A percentile compares a stretch with the other conserved stretches of the same genome.
Evolutionary conservation across 2,888 invertebrate genomes (phyloP).

Genomic region (Meta bourneti): DNA sequence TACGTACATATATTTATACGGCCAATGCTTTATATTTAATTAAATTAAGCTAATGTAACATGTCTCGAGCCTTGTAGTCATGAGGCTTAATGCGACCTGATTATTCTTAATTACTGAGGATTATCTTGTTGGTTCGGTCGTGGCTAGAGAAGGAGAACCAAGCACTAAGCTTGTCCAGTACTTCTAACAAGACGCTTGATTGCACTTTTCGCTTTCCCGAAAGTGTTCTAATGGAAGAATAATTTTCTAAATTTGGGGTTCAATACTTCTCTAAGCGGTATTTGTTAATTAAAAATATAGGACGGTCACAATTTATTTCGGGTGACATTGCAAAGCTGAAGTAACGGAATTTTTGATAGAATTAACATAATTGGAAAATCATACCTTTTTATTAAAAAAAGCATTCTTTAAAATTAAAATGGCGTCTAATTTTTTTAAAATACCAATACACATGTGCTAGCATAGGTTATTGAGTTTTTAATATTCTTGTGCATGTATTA

Average conservation of each 20-base stretch:
- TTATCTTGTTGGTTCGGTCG: constrained; percentile 4
- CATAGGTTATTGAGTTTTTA: no score
- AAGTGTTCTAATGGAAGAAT: constrained; percentile 1
- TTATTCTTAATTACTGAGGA: constrained; percentile 36
- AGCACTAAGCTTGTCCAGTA: neutral
- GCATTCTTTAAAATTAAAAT: no score
- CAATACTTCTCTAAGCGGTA: neutral
- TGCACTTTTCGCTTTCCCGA: neutral
- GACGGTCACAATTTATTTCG: neutral
- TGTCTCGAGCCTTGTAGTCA: neutral
- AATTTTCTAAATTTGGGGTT: neutral
- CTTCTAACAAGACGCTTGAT: constrained; percentile 17
- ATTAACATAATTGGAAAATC: no score
- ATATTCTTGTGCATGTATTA: no score
- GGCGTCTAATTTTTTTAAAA: no score
- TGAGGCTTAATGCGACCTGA: constrained; percentile 5
- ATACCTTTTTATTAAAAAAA: no score
- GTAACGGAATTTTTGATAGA: no score
- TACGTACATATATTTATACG: neutral
- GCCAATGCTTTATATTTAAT: constrained; percentile 27
- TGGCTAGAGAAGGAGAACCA: neutral
- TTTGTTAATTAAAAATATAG: constrained; percentile 1
- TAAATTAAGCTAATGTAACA: constrained; percentile 16
- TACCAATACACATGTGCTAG: no score
- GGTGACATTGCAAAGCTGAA: no score